Percentiles rank a stretch among this genome's conserved stretches.
Evolutionary conservation across 2,797 vertebrate genomes (phyloP).

Genomic region (Nasua narica): DNA sequence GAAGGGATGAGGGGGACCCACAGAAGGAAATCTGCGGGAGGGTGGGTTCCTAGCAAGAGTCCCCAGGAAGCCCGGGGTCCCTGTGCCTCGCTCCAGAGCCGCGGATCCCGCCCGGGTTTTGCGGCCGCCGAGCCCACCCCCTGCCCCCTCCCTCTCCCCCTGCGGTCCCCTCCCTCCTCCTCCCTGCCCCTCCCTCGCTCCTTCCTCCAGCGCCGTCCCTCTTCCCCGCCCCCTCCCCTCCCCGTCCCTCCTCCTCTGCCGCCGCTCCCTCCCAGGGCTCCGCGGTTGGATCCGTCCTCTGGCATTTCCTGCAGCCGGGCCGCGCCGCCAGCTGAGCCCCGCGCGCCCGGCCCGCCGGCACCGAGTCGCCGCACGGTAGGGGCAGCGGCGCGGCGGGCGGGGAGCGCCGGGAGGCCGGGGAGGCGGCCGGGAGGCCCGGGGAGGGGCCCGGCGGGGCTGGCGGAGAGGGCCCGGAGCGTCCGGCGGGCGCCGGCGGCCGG

Average conservation of each 20-base stretch:
- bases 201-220: slow-evolving; percentile 32
- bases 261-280: not conserved
- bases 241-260: slow-evolving; percentile 39
- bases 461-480: not conserved
- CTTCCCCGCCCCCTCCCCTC: not conserved
- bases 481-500: not conserved
- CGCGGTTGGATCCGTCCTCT: slow-evolving; percentile 73
- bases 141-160: not conserved
- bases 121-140: slow-evolving; percentile 69
- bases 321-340: slow-evolving; percentile 73
- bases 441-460: not conserved
- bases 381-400: not conserved
- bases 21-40: not conserved
- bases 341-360: slow-evolving; percentile 36
- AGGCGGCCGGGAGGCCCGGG: not conserved
- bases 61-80: not conserved
- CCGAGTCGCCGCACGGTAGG: slow-evolving; percentile 1
- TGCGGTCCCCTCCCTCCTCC: not conserved
- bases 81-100: not conserved
- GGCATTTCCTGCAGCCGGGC: slow-evolving; percentile 84
- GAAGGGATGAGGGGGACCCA: not conserved
- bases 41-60: accelerated
- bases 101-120: slow-evolving; percentile 58
- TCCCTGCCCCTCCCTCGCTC: not conserved
- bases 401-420: not conserved